Conservation (phyloP, 2,797 vertebrate genomes). For the Cuniculus paca region DNA sequence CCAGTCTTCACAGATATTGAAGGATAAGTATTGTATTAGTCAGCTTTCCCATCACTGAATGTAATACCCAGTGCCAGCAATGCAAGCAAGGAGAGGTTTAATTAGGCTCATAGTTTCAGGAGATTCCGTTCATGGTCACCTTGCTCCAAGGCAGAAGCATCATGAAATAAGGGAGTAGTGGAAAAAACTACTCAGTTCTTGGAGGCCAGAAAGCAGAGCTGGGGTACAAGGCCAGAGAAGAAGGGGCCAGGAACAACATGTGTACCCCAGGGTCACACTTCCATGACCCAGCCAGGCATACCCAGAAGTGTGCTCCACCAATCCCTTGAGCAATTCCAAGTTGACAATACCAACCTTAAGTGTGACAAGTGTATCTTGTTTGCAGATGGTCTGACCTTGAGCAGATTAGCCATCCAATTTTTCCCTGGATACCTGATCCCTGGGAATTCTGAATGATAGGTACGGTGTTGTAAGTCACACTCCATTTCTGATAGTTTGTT, state of each 20-base stretch:
- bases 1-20: not conserved
- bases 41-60: not conserved
- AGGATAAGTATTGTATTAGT: not conserved
- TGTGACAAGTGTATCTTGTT: no score
- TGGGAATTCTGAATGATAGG: not conserved
- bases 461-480: rapidly evolving
- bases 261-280: not conserved
- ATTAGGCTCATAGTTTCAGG: not conserved
- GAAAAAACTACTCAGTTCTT: not conserved
- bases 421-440: no score
- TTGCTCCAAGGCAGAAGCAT: not conserved
- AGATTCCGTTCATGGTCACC: not conserved
- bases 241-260: not conserved
- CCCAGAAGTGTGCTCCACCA: not conserved
- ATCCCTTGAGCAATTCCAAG: not conserved
- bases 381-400: no score
- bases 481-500: not conserved
- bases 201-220: no score
- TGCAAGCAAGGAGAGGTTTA: not conserved
- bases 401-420: rapidly evolving
- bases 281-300: not conserved
- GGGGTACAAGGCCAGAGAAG: not conserved
- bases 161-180: not conserved
- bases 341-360: not conserved
- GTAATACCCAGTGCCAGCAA: not conserved